These are phyloP conservation scores for Drosophila subobscura DNA, from an alignment of 1,140 invertebrate genomes.

Conservation along the genomic window DNA sequence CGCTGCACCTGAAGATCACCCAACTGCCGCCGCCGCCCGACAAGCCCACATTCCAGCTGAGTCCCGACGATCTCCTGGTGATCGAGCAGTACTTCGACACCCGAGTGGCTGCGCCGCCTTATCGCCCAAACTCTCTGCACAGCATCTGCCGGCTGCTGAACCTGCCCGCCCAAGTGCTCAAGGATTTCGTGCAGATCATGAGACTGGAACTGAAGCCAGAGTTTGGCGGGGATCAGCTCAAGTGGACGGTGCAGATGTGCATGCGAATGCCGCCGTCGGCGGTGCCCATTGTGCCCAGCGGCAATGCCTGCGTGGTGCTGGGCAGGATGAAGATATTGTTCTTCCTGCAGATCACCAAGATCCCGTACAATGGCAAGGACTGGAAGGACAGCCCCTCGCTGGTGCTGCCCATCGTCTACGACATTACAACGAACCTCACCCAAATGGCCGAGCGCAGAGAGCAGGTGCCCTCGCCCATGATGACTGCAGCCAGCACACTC, in stretches of 20 bases:
- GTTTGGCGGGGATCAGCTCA: conserved; percentile 86
- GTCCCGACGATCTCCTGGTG: conserved; percentile 91
- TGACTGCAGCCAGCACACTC: conserved; percentile 87
- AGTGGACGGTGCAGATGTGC: conserved; percentile 95
- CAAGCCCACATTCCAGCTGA: conserved; percentile 94
- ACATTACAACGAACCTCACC: conserved; percentile 92
- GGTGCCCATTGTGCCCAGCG: conserved; percentile 92
- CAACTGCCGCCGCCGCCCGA: conserved; percentile 86
- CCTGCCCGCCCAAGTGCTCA: conserved; percentile 92
- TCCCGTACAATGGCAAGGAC: conserved; percentile 86
- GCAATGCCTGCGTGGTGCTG: conserved; percentile 92
- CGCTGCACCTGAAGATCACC: conserved; percentile 94
- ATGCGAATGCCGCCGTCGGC: conserved; percentile 94
- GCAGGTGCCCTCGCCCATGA: conserved; percentile 86
- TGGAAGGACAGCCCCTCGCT: conserved; percentile 90
- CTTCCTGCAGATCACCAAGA: conserved; percentile 93
- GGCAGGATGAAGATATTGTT: conserved; percentile 94
- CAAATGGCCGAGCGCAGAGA: conserved; percentile 92
- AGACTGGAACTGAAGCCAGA: conserved; percentile 90
- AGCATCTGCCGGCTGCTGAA: conserved; percentile 93
- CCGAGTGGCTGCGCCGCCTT: conserved; percentile 93
- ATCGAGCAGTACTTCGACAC: conserved; percentile 97
- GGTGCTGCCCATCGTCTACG: conserved; percentile 94
- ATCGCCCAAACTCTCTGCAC: conserved; percentile 93
- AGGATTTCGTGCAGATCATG: conserved; percentile 96